These are phyloP conservation scores for Anoura caudifer DNA, from an alignment of 2,113 vertebrate species.

Conservation along the genomic window DNA sequence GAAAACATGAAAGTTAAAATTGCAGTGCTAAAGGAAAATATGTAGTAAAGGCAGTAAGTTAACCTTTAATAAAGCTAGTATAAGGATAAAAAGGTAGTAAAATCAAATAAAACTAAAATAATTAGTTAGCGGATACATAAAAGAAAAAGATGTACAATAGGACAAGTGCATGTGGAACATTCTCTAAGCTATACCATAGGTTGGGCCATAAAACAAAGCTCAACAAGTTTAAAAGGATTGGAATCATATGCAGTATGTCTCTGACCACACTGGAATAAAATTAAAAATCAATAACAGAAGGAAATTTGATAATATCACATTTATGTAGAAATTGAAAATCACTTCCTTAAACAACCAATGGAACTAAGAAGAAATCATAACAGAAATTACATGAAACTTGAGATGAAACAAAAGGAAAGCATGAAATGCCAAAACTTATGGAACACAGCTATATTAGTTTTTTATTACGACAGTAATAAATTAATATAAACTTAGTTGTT, in stretches of 20 bases:
- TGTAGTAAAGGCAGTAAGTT: neutral
- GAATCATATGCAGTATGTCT: neutral
- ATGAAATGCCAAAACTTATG: neutral
- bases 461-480: neutral
- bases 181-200: neutral
- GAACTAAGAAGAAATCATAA: neutral
- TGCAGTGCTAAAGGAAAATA: neutral
- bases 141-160: neutral
- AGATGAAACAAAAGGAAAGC: neutral
- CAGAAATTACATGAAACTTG: neutral
- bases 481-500: neutral
- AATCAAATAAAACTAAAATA: neutral
- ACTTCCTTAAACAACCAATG: neutral
- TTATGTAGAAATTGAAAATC: neutral
- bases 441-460: neutral
- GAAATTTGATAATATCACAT: neutral
- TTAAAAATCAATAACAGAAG: neutral
- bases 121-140: neutral
- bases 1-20: neutral
- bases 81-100: neutral
- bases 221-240: neutral
- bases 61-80: neutral
- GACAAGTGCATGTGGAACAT: neutral
- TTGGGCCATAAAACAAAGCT: neutral
- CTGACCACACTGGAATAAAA: neutral